A percentile compares a stretch with the other conserved stretches of the same genome.
Conservation (phyloP, 2,797 vertebrate genomes). For the Sciurus vulgaris region DNA sequence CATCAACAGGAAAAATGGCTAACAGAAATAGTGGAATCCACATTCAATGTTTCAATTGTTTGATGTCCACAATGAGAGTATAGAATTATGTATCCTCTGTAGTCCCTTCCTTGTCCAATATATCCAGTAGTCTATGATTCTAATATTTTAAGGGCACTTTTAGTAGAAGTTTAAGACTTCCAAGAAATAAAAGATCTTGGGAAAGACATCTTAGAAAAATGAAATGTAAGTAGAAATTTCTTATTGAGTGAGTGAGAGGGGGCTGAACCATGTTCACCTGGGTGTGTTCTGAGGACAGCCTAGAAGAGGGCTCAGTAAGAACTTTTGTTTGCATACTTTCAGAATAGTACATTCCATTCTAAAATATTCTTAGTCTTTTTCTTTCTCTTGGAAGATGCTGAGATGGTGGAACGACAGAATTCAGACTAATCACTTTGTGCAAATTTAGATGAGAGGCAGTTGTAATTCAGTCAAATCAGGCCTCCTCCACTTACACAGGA, state of each 20-base stretch:
- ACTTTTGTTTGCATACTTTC: background rate
- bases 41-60: background rate
- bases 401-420: background rate
- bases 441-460: background rate
- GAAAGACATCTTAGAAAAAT: background rate
- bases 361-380: background rate
- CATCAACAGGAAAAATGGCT: background rate
- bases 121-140: background rate
- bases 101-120: background rate
- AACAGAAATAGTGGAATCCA: background rate
- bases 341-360: background rate
- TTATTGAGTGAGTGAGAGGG: background rate
- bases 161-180: background rate
- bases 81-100: background rate
- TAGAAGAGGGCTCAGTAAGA: background rate
- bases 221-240: background rate
- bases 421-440: background rate
- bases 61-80: background rate
- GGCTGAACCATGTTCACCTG: too few relatives aligned
- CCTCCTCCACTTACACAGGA: background rate
- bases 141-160: background rate
- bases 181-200: background rate
- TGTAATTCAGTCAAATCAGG: background rate
- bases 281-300: background rate
- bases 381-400: background rate